Evolutionary conservation across 2,113 vertebrate genomes (phyloP).

Genomic region (Charadrius vociferus): DNA sequence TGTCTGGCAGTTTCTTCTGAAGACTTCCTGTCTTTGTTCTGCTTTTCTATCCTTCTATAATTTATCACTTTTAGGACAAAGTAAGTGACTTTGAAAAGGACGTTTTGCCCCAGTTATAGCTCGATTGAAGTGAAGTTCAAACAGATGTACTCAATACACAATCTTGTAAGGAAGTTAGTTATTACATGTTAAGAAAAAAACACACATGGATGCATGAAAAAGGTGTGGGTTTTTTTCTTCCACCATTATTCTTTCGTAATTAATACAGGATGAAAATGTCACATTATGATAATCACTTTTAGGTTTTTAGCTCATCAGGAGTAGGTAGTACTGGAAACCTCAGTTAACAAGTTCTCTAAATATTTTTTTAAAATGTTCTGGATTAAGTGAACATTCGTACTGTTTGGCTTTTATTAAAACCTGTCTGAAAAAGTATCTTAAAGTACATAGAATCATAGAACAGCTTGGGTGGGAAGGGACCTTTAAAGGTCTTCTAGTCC

Average conservation of each 20-base stretch:
- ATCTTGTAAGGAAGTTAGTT: not conserved
- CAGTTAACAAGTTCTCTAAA: not conserved
- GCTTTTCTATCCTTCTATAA: not conserved
- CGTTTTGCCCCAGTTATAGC: not conserved
- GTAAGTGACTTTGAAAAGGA: not conserved
- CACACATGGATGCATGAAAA: not conserved
- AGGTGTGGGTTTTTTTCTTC: not conserved
- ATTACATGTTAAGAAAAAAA: not conserved
- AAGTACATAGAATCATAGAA: not conserved
- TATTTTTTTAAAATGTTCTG: not conserved
- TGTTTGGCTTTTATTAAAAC: not conserved
- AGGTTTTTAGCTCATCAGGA: not conserved
- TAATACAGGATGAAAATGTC: not conserved
- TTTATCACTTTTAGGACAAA: conserved; percentile 14
- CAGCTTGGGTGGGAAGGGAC: not conserved
- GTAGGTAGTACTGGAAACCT: not conserved
- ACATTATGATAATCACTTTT: not conserved
- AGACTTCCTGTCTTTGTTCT: not conserved
- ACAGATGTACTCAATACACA: not conserved
- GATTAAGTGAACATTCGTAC: not conserved
- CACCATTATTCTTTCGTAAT: not conserved
- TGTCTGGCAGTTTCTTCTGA: conserved; percentile 29
- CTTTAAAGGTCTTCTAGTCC: not conserved
- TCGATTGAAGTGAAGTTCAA: conserved; percentile 14
- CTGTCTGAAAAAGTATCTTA: not conserved